These are phyloP conservation scores for Lasioglossum pauxillum DNA, from an alignment of 2,888 invertebrate species.

Conservation along the genomic window DNA sequence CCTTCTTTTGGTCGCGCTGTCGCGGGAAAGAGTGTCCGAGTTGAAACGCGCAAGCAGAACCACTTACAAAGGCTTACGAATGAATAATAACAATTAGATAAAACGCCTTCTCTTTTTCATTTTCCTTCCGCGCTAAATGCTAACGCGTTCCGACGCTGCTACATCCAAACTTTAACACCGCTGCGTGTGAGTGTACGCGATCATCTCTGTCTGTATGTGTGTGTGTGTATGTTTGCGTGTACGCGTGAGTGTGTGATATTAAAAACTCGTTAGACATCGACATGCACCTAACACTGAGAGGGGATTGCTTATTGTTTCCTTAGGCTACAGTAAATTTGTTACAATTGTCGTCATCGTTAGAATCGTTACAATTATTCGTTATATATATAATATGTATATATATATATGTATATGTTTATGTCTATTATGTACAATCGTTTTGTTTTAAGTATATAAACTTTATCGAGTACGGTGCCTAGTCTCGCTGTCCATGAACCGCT, in stretches of 20 bases:
- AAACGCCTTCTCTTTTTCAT: slow-evolving; percentile 18
- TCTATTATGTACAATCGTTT: slow-evolving; percentile 69
- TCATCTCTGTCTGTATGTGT: not conserved
- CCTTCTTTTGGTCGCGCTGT: not conserved
- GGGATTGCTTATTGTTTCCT: slow-evolving; percentile 71
- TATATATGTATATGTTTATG: slow-evolving; percentile 49
- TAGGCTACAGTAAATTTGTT: slow-evolving; percentile 53
- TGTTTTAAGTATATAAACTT: slow-evolving; percentile 46
- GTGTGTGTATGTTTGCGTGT: not conserved
- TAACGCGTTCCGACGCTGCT: slow-evolving; percentile 62
- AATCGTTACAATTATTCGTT: slow-evolving; percentile 49
- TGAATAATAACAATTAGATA: slow-evolving; percentile 54
- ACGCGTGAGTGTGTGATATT: slow-evolving; percentile 48
- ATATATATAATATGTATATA: slow-evolving; percentile 26
- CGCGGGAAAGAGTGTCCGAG: slow-evolving; percentile 30
- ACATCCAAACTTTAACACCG: slow-evolving; percentile 57
- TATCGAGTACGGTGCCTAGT: slow-evolving; percentile 53
- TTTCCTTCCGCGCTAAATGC: slow-evolving; percentile 26
- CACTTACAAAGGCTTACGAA: slow-evolving; percentile 56
- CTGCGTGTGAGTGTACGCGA: slow-evolving; percentile 12
- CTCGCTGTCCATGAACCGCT: slow-evolving; percentile 44
- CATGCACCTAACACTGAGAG: slow-evolving; percentile 77
- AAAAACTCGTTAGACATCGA: slow-evolving; percentile 74
- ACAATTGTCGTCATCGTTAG: slow-evolving; percentile 8
- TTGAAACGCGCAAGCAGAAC: slow-evolving; percentile 62